A percentile compares a stretch with the other conserved stretches of the same genome.
Evolutionary conservation across 1,140 invertebrate species (phyloP).

Genomic region (Drosophila nigromelanica): DNA sequence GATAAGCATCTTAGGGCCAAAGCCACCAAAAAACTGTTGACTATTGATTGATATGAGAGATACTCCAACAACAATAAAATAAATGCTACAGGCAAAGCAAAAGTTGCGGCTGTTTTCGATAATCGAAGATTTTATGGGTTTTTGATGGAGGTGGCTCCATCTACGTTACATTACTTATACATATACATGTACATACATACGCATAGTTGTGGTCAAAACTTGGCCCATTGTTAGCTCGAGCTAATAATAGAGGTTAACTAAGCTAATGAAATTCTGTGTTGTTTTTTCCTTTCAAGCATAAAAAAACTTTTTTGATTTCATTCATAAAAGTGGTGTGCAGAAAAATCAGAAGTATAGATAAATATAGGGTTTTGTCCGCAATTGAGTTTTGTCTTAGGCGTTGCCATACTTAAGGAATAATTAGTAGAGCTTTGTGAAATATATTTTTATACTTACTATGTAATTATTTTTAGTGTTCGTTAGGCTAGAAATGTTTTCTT

Average conservation of each 20-base stretch:
- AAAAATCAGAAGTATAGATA: not conserved
- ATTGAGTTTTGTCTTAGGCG: not conserved
- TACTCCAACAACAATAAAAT: constrained; percentile 40
- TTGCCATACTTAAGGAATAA: too few species aligned
- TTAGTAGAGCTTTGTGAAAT: too few species aligned
- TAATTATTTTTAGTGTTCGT: too few species aligned
- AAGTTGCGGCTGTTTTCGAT: constrained; percentile 50
- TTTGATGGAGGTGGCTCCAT: constrained; percentile 43
- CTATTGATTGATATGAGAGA: constrained; percentile 71
- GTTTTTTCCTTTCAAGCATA: not conserved
- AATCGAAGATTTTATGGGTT: constrained; percentile 54
- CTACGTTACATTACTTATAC: constrained; percentile 13
- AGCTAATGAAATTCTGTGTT: constrained; percentile 66
- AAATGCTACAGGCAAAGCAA: constrained; percentile 28
- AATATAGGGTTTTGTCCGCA: not conserved
- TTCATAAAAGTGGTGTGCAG: constrained; percentile 1
- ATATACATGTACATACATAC: not conserved
- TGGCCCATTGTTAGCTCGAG: constrained; percentile 40
- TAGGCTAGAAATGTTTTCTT: too few species aligned
- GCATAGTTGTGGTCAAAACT: constrained; percentile 37
- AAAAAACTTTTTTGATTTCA: constrained; percentile 14
- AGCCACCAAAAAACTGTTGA: constrained; percentile 36
- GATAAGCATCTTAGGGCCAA: constrained; percentile 69
- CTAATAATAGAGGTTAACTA: constrained; percentile 74
- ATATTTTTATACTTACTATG: too few species aligned